A percentile compares a stretch with the other conserved stretches of the same genome.
These are phyloP conservation scores for Hyperoplus lanceolatus DNA, from an alignment of 2,797 vertebrate species.

Conservation along the genomic window DNA sequence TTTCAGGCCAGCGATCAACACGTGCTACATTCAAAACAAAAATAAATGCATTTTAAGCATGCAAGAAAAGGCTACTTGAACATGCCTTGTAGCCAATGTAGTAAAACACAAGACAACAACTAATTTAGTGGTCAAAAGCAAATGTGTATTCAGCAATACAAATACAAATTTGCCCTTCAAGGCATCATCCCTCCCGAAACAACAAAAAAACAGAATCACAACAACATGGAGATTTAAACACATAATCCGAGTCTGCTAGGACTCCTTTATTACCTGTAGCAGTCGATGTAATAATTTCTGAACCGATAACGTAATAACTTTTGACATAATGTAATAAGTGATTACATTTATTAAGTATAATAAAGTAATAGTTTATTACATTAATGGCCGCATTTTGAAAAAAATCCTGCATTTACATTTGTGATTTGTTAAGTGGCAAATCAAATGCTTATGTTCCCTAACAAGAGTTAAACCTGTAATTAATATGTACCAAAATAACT, in stretches of 20 bases:
- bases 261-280: no score
- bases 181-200: background rate
- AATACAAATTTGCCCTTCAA: background rate
- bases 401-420: background rate
- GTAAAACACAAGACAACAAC: background rate
- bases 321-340: no score
- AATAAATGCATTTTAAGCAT: background rate
- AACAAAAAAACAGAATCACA: background rate
- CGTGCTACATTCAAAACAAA: background rate
- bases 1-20: background rate
- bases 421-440: background rate
- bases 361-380: no score
- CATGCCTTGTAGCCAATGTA: background rate
- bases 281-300: no score
- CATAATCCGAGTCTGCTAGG: background rate
- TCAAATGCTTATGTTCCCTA: background rate
- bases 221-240: background rate
- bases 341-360: no score
- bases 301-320: no score
- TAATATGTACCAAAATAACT: background rate
- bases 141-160: background rate
- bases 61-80: background rate
- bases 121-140: background rate
- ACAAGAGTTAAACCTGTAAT: background rate
- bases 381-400: no score